Base-by-base conservation (phyloP, 1,140 invertebrate species). In the Euwallacea similis region DNA sequence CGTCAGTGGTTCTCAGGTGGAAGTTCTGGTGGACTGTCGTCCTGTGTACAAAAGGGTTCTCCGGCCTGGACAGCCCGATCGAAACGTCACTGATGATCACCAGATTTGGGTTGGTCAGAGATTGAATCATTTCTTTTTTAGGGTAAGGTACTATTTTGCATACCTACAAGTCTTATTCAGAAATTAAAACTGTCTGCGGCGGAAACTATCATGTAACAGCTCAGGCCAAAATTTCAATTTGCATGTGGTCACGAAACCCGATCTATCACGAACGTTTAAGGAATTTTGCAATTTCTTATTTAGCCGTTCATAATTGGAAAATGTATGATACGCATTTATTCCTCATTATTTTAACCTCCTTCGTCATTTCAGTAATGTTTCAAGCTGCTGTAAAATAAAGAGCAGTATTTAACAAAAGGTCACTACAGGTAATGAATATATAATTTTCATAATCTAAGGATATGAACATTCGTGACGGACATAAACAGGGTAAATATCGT, bases 81-180 rank as follows among this genome's bases (percentile, higher is more conserved):
- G 89, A 50, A 91, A 91, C 80, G 91, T 93, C 80, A 87, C 87
- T 53, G 82, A 87, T 75, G 88, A 89, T 16, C 87, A 89, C 79
- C 85, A 91, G 66, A 86, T 96, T 60, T 95, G 91, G 91, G 83
- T 96, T 55, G 94, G 94, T 66, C 94, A 96, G 83, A 88, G 93
- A 78, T 93, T 92, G 82, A 90, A 89, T 79, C 91, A 94, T 85
- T 94, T 91, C 81, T 85, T 92, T 76, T 96, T 94, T 84, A 94
- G 94, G 90, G 94, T 95, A 50, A 50, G 46, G 9, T 50, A 50
- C 46, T 50, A 50, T 50, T 21, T 56, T 56, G 46, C 16, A 56
- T 8, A 56, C 54, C 16, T 15, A 13, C 2, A 9, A 3, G 9
- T 6, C 13, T 11, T 50, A 46, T 11, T 11, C 46, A 50, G 9